Evolutionary conservation across 2,797 vertebrate genomes (phyloP).

Genomic region (Dicrostonyx torquatus): DNA sequence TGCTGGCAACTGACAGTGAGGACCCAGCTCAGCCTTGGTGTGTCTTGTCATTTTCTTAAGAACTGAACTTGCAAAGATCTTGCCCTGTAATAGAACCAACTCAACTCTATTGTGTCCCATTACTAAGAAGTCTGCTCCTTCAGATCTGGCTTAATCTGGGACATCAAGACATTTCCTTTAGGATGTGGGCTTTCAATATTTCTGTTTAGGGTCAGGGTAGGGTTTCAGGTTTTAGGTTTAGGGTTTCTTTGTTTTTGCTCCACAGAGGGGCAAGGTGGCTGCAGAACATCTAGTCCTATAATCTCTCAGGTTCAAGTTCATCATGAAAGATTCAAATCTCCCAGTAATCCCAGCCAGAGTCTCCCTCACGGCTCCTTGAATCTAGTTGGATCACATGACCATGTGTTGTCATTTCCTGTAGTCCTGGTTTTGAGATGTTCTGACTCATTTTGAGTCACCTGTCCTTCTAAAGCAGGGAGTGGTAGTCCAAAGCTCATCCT

Average conservation of each 20-base stretch:
- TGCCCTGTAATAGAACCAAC: background rate
- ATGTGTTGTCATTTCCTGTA: background rate
- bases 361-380: background rate
- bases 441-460: background rate
- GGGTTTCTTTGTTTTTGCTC: background rate
- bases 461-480: background rate
- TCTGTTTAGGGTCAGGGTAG: background rate
- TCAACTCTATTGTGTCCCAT: background rate
- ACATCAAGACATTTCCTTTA: background rate
- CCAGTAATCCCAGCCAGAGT: background rate
- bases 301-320: background rate
- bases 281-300: background rate
- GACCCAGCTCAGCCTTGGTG: background rate
- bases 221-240: too few relatives aligned
- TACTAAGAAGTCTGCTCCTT: slow-evolving; percentile 2
- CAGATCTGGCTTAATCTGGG: background rate
- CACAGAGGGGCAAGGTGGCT: background rate
- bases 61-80: slow-evolving; percentile 9
- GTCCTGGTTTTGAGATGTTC: slow-evolving; percentile 4
- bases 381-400: background rate
- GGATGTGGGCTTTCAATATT: background rate
- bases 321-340: background rate
- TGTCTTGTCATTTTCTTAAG: slow-evolving; percentile 17
- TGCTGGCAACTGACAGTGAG: background rate
- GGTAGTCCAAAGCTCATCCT: background rate